Conservation (phyloP, 2,113 vertebrate species). For the Peromyscus maniculatus region DNA sequence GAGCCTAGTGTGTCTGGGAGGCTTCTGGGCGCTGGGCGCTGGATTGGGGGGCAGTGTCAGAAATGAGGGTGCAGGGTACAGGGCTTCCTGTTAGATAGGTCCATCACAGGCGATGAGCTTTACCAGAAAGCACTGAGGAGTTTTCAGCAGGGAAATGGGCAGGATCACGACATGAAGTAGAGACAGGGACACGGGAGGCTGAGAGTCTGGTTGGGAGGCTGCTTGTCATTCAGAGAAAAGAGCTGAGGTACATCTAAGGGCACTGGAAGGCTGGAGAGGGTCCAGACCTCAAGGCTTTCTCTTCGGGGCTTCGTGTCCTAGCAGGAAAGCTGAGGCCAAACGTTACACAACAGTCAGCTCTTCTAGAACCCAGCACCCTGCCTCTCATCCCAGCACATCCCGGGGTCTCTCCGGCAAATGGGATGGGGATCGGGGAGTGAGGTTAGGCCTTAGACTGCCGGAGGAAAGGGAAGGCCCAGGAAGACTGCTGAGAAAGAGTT, state of each 20-base stretch:
- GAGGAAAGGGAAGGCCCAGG: neutral
- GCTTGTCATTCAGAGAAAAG: neutral
- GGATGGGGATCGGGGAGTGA: neutral
- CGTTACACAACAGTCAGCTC: neutral
- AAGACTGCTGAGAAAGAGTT: slow-evolving; percentile 56
- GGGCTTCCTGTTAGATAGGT: neutral
- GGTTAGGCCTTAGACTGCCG: neutral
- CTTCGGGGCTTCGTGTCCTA: slow-evolving; percentile 45
- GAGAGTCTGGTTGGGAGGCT: neutral
- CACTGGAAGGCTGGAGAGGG: neutral
- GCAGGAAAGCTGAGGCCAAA: slow-evolving; percentile 43
- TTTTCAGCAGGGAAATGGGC: neutral
- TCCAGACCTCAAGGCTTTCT: neutral
- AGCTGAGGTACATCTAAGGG: neutral
- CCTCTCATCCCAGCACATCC: neutral
- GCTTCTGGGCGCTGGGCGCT: neutral
- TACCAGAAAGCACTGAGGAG: neutral
- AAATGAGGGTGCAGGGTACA: neutral
- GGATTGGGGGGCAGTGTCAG: neutral
- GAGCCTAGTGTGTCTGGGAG: neutral
- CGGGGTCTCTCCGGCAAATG: neutral
- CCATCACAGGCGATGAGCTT: neutral
- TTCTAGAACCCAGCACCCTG: slow-evolving; percentile 17
- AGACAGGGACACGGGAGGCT: neutral
- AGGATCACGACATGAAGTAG: neutral